Percentiles rank a stretch among this genome's conserved stretches.
phyloP scores from a whole-genome alignment of 2,888 invertebrate genomes.

The Lepeophtheirus nordmannii region DNA sequence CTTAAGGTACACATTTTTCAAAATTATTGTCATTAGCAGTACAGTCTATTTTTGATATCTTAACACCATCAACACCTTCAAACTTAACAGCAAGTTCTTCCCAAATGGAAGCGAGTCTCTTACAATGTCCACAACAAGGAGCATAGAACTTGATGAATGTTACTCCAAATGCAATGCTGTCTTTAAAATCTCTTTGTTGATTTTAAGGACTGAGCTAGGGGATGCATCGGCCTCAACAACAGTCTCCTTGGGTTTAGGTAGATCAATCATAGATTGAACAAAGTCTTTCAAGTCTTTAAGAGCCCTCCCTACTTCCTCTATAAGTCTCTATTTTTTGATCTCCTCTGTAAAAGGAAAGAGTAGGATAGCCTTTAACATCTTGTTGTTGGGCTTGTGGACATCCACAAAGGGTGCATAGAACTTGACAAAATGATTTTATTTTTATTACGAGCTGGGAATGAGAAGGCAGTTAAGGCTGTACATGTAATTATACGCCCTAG shows the following conservation, averaged over 20 bases:
- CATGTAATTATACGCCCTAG: too few relatives aligned
- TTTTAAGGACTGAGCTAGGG: constrained; percentile 42
- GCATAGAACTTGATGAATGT: constrained; percentile 75
- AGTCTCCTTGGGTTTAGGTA: not conserved
- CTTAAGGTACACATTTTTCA: too few relatives aligned
- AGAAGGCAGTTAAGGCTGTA: too few relatives aligned
- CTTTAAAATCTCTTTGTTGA: constrained; percentile 57
- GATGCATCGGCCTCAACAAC: constrained; percentile 25
- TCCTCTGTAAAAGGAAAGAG: constrained; percentile 68
- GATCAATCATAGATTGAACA: constrained; percentile 1
- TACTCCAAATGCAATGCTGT: constrained; percentile 46
- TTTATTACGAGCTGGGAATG: too few relatives aligned
- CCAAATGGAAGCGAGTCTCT: constrained; percentile 67
- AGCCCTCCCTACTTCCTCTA: not conserved
- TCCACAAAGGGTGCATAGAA: constrained; percentile 82
- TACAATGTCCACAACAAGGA: constrained; percentile 81
- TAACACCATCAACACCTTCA: constrained; percentile 43
- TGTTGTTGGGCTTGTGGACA: constrained; percentile 60
- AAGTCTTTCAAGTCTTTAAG: constrained; percentile 5
- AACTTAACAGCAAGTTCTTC: constrained; percentile 59
- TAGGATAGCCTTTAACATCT: constrained; percentile 72
- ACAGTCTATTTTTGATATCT: constrained; percentile 69
- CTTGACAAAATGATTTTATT: constrained; percentile 73
- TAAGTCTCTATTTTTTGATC: constrained; percentile 51
- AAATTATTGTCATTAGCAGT: constrained; percentile 49